Evolutionary conservation across 2,113 vertebrate genomes (phyloP), one percentile per base, ranked within the genome.

Genomic region (Vidua macroura): DNA sequence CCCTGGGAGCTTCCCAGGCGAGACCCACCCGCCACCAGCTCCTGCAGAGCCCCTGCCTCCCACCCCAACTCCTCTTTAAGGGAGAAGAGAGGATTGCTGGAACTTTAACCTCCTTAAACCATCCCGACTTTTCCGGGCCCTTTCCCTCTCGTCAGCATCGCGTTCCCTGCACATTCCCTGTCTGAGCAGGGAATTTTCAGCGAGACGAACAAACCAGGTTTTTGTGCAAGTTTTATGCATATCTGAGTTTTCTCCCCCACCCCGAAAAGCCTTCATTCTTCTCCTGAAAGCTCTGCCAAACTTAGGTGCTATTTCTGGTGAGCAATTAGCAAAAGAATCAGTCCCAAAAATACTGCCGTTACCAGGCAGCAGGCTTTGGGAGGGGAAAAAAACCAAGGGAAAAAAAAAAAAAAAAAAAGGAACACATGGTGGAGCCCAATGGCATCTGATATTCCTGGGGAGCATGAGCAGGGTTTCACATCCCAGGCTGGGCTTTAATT

Each of bases 311-410:
- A 97, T 97, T 97, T 97, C 97, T 97, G 96, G 96, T 94, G 86
- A 95, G 94, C 93, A 97, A 97, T 97, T 97, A 97, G 92, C 95
- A 96, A 86, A 96, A 97, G 95, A 97, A 94, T 96, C 92, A 95
- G 86, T 87, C 94, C 95, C 95, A 79, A 95, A 96, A 96, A 96
- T 96, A 97, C 94, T 92, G 94, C 77, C 7, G 95, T 97, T 97
- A 96, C 96, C 95, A 97, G 95, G 95, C 96, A 97, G 97, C 96
- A 88, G 86, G 66, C 68, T 27, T 92, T 55, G 73, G 93, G 82
- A 86, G 53, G 72, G 48, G 51, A 10, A 48, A 76, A 74, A 69
- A 79, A 30, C 15, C 17, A 28, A 39, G 15, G 19, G 13, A 43
- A 37, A 7, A 37, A 41, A 62, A n/a, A 15, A 23, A 48, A 25